Base-by-base conservation (phyloP, 2,113 vertebrate genomes). In the Aptenodytes patagonicus region DNA sequence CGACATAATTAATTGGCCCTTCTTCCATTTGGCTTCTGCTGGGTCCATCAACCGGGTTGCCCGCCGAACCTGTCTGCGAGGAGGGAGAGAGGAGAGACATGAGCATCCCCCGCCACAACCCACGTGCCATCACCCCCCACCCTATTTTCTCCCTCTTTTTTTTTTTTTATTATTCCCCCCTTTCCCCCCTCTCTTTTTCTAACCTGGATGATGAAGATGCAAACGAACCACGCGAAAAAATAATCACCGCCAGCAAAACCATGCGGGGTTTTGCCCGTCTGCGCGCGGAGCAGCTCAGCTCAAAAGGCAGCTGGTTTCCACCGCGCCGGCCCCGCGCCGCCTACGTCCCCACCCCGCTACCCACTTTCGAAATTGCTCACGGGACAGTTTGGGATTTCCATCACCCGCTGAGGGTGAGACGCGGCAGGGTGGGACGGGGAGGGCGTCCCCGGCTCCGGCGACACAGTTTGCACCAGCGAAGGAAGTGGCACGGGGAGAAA, bases 1-100 rank as follows among this genome's bases (percentile, higher is more conserved):
- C 98, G 95, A 98, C 99, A 99, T 99, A 98, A 98, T 98, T 99
- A 98, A 99, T 98, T 98, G 99, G 99, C 99, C 99, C 99, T 98
- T 99, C 99, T 99, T 99, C 99, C 99, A 99, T 99, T 98, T 99
- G 99, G 99, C 98, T 98, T 99, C 99, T 98, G 98, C 98, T 98
- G 98, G 98, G 99, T 99, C 99, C 99, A 99, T 99, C 99, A 99
- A 99, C 99, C 75, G 92, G 95, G 98, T 97, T 90, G 98, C 99
- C 98, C 98, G 98, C 98, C 93, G 96, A 98, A 98, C 99, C 98
- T 98, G 98, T 98, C 99, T 99, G 98, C 7, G 31, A 83, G 92
- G 79, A 95, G 65, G 96, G 55, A 92, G 28, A 80, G 52, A 72
- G 19, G 34, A 75, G 16, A 82, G 52, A 29, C 0, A 1, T 92